Percentiles rank a stretch among this genome's conserved stretches.
Evolutionary conservation across 1,140 invertebrate species (phyloP).

Genomic region (Drosophila ambigua): DNA sequence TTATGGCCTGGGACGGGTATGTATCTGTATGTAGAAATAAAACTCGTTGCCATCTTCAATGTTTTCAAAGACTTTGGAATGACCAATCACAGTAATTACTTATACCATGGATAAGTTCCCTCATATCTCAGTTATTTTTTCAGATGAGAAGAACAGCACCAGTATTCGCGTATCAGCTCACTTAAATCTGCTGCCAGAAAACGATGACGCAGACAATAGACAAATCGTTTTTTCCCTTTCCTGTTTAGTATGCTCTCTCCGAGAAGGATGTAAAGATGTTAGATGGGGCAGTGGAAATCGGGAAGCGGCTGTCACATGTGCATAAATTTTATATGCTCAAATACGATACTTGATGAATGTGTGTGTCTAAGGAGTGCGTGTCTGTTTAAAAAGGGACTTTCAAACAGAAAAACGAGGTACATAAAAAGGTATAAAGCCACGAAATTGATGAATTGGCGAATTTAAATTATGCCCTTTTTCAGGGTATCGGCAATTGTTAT

Average conservation of each 20-base stretch:
- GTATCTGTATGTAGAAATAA: constrained; percentile 91
- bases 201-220: constrained; percentile 42
- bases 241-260: constrained; percentile 29
- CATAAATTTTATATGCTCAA: constrained; percentile 44
- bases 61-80: constrained; percentile 84
- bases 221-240: constrained; percentile 56
- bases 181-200: constrained; percentile 41
- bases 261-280: constrained; percentile 20
- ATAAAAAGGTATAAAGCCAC: constrained; percentile 57
- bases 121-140: neutral
- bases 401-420: constrained; percentile 44
- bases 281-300: neutral
- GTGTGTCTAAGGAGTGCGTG: neutral
- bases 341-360: neutral
- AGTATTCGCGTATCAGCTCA: constrained; percentile 30
- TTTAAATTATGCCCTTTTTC: constrained; percentile 57
- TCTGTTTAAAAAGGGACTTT: constrained; percentile 8
- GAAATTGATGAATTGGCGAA: constrained; percentile 55
- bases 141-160: constrained; percentile 76
- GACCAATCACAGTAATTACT: constrained; percentile 17
- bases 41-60: constrained; percentile 87
- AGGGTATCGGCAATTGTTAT: constrained; percentile 27
- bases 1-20: no score
- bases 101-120: neutral
- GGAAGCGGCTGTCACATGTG: constrained; percentile 11